Evolutionary conservation across 2,888 invertebrate genomes (phyloP), one percentile per base, ranked within the genome.

Genomic region (Gisinianus flammeolus): DNA sequence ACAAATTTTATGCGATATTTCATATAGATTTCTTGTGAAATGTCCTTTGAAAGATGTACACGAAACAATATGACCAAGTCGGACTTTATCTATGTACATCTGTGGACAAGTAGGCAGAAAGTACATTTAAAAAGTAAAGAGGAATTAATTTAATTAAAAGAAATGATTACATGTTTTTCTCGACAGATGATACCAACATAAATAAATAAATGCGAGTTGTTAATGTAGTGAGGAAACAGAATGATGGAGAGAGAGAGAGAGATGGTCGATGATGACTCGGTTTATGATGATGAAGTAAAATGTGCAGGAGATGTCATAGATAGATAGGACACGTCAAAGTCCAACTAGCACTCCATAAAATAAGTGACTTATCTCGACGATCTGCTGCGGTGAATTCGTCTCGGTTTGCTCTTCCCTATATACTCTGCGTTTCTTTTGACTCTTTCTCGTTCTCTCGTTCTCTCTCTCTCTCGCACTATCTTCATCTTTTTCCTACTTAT

Each of bases 301-400:
- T 76, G 73, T 77, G 79, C 69, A 69, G 35, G 74, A 81, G 82
- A 82, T 82, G 82, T 80, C 79, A 80, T 78, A 78, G 70, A 77
- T 77, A 79, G 82, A 82, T 82, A 82, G 76, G 79, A 79, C 82
- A 82, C 80, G 80, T 82, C 82, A 82, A 79, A 78, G 33, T 62
- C 62, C 70, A 33, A 62, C 70, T 56, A 76, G 67, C 62, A 76
- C 67, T 68, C 54, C 54, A 54, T 76, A 76, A 76, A 67, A 64
- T 64, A 77, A 77, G 56, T 64, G 71, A 70, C 71, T 71, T 77
- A 77, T 77, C 77, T 35, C 31, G 58, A 52, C 30, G 52, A 77
- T 77, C 77, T 35, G 76, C 30, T 54, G 56, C 69, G 56, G 54
- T 76, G 73, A 74, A 64, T 64, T 74, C 73, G 22, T 62, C 73